Evolutionary conservation across 2,888 invertebrate genomes (phyloP).

Genomic region (Caenorhabditis wallacei): DNA sequence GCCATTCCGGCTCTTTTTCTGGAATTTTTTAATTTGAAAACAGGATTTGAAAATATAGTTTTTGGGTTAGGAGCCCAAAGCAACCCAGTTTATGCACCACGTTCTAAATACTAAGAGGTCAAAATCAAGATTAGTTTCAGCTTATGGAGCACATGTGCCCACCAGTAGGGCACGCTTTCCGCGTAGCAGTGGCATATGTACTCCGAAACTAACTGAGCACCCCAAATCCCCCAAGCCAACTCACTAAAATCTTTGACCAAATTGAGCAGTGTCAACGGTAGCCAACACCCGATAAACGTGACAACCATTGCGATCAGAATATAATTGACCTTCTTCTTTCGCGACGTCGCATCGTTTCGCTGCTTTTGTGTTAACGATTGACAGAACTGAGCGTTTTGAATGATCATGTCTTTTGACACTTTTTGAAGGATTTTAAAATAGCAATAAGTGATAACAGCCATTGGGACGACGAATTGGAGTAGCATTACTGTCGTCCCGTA

Average conservation of each 20-base stretch:
- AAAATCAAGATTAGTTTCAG: no score
- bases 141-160: no score
- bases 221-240: constrained; percentile 30
- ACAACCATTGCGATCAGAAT: constrained; percentile 89
- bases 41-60: not conserved
- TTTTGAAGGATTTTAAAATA: constrained; percentile 82
- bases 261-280: constrained; percentile 82
- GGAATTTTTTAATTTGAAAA: constrained; percentile 39
- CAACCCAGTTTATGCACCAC: no score
- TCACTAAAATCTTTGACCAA: constrained; percentile 81
- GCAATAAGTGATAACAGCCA: constrained; percentile 82
- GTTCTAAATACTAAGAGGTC: no score
- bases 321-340: constrained; percentile 78
- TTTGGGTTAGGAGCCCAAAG: no score
- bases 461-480: constrained; percentile 82
- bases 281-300: constrained; percentile 82
- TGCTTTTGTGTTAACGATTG: constrained; percentile 80
- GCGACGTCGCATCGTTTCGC: constrained; percentile 79
- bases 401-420: constrained; percentile 82
- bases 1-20: constrained; percentile 78
- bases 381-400: constrained; percentile 81
- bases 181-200: no score
- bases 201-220: no score
- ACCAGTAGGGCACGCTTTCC: no score
- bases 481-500: constrained; percentile 87